These are phyloP conservation scores for Armadillidium nasatum DNA, from an alignment of 1,140 invertebrate genomes.

Conservation along the genomic window DNA sequence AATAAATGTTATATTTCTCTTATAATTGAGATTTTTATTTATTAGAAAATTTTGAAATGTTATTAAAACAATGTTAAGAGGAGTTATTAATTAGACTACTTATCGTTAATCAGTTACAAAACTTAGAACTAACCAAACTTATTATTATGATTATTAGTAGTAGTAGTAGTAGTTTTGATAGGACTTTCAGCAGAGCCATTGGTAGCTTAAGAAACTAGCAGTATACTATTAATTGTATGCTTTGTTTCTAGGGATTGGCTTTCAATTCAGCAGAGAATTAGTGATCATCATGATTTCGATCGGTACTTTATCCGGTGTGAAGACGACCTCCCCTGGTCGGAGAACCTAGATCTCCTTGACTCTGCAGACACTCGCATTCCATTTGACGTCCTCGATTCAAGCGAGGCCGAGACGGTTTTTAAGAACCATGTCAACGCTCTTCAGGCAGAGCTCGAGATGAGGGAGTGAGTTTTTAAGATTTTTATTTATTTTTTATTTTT, in stretches of 20 bases:
- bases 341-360: constrained; percentile 48
- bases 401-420: constrained; percentile 85
- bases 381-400: constrained; percentile 81
- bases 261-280: constrained; percentile 72
- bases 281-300: constrained; percentile 80
- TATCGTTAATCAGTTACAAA: too few species aligned
- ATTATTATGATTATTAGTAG: too few species aligned
- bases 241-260: constrained; percentile 70
- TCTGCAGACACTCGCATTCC: constrained; percentile 65
- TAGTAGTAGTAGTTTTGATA: too few species aligned
- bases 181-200: too few species aligned
- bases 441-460: constrained; percentile 81
- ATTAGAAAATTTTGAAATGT: too few species aligned
- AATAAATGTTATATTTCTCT: too few species aligned
- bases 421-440: constrained; percentile 84
- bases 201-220: neutral
- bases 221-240: neutral
- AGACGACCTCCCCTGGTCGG: constrained; percentile 72
- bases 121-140: too few species aligned
- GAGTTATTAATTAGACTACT: too few species aligned
- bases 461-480: constrained; percentile 65
- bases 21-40: too few species aligned
- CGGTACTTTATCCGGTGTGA: constrained; percentile 83
- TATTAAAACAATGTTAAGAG: too few species aligned
- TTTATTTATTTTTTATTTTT: neutral